These are phyloP conservation scores for Ptilonorhynchus violaceus DNA, from an alignment of 2,113 vertebrate species.

Conservation along the genomic window DNA sequence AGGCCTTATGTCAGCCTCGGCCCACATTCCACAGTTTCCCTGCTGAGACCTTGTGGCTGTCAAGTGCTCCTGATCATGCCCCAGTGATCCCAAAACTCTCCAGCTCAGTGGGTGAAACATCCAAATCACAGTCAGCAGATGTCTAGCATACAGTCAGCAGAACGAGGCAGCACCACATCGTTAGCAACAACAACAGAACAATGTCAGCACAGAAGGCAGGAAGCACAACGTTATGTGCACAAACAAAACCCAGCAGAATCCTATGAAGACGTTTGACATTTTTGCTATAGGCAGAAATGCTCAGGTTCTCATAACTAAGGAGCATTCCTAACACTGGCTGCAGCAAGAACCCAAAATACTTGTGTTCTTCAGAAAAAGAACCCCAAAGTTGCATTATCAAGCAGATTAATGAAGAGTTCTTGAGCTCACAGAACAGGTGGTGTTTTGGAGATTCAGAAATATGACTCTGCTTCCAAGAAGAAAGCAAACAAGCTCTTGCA, in stretches of 20 bases:
- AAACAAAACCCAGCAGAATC: background rate
- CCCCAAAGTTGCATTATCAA: fast-evolving
- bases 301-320: background rate
- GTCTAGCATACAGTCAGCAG: conserved; percentile 35
- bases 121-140: background rate
- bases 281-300: background rate
- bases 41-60: conserved; percentile 14
- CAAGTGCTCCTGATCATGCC: conserved; percentile 49
- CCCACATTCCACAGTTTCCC: background rate
- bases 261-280: background rate
- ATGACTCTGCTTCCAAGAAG: background rate
- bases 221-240: background rate
- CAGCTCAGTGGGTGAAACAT: conserved; percentile 24
- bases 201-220: background rate
- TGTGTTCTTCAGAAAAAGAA: background rate
- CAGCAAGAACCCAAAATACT: background rate
- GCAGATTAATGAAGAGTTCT: background rate
- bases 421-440: background rate
- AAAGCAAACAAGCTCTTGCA: background rate
- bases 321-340: background rate
- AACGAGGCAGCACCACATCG: background rate
- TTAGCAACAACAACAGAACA: background rate
- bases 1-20: background rate
- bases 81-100: conserved; percentile 36
- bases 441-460: background rate